phyloP scores from a whole-genome alignment of 2,113 vertebrate species.

The Lagopus muta region DNA sequence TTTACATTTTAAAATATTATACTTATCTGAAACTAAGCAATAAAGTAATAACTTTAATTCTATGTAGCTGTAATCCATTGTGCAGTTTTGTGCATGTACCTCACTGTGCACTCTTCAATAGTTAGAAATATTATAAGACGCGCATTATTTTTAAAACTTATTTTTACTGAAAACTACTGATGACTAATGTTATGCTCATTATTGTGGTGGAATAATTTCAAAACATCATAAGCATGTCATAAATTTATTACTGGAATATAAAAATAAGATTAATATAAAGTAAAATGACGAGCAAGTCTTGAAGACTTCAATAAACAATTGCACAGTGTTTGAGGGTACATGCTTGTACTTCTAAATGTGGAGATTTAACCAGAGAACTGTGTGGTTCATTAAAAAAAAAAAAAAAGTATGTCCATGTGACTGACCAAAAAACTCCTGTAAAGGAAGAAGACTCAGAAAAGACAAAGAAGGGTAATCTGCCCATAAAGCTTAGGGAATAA shows the following conservation, averaged over 20 bases:
- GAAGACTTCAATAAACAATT: not conserved
- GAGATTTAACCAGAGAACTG: not conserved
- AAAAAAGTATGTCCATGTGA: not conserved
- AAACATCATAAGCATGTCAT: not conserved
- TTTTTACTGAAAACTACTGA: not conserved
- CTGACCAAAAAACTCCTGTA: not conserved
- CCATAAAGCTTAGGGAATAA: not conserved
- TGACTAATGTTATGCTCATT: not conserved
- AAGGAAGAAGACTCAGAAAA: not conserved
- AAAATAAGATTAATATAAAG: not conserved
- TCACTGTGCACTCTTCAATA: not conserved
- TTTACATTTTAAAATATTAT: not conserved
- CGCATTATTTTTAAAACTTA: not conserved
- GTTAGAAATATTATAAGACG: not conserved
- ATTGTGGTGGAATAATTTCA: not conserved
- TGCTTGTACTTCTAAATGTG: not conserved
- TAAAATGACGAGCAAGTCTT: not conserved
- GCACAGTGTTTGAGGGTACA: not conserved
- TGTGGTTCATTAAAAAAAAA: not conserved
- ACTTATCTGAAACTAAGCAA: not conserved
- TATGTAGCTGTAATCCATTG: not conserved
- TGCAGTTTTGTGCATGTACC: not conserved
- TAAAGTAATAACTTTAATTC: not conserved
- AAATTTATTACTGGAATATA: not conserved
- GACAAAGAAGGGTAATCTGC: not conserved